Evolutionary conservation across 2,888 invertebrate genomes (phyloP), one percentile per base, ranked within the genome.

Genomic region (Agrilus mali): DNA sequence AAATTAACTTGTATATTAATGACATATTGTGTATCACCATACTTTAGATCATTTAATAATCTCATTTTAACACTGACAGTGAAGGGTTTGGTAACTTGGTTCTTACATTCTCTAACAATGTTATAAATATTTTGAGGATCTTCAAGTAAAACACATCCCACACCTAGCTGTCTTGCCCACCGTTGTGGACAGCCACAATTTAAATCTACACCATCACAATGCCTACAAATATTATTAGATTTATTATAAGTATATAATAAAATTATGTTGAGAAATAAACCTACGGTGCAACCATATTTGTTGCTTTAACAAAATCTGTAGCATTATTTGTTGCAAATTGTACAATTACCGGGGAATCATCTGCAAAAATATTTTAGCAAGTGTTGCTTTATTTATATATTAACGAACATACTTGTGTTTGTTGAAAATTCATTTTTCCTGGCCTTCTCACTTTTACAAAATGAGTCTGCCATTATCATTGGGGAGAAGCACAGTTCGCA

Each of bases 111-210:
- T 54, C 70, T 72, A 1, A 96, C 77, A 58, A 96, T 75, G 55
- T 90, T 88, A 51, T 78, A 76, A 5, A 97, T 77, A 8, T 82
- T 56, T 58, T 96, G 84, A 6, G 96, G 95, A 52, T 86, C 80
- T 8, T 77, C 77, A 15, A 96, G 66, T 50, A 96, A 66, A 46
- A 82, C 79, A 57, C 87, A 87, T 0, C 96, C 96, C 60, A 88
- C 85, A 4, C 92, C 92, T 60, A 89, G 86, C 52, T 84, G 78
- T 66, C 88, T 82, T 0, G 95, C 95, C 95, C 95, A 96, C 51
- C 80, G 72, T 66, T 97, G 97, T 1, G 97, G 97, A 56, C 97
- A 97, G 1, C 97, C 97, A 71, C 97, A 97, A 63, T 97, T 97
- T 32, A 97, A 69, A 69, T 97, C 97, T 2, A 95, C 84, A 6